Evolutionary conservation across 1,140 invertebrate genomes (phyloP).

Genomic region (Scaptomyza montana): DNA sequence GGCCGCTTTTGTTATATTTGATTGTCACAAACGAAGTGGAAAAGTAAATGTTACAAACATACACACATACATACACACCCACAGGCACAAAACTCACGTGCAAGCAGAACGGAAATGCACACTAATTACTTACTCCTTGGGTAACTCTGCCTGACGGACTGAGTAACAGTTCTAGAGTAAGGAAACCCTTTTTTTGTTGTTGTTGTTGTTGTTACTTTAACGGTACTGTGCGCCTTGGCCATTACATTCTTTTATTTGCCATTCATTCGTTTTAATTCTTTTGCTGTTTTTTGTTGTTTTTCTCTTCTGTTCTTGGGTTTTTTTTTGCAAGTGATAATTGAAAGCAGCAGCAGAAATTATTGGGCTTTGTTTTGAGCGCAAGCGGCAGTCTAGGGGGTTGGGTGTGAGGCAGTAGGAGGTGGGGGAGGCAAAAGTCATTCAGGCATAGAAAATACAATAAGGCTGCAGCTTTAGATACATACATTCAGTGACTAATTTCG

Average conservation of each 20-base stretch:
- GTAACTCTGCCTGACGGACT: constrained; percentile 11
- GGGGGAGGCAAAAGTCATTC: constrained; percentile 37
- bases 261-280: constrained; percentile 39
- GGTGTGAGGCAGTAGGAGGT: not conserved
- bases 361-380: constrained; percentile 44
- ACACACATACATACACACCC: constrained; percentile 27
- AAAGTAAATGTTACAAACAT: constrained; percentile 71
- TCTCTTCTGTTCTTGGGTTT: not conserved
- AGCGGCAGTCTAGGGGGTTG: not conserved
- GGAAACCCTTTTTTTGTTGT: not conserved
- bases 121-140: constrained; percentile 78
- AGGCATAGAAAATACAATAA: constrained; percentile 38
- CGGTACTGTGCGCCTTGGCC: constrained; percentile 35
- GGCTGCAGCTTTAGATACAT: constrained; percentile 6
- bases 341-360: constrained; percentile 56
- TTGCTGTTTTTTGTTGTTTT: constrained; percentile 12
- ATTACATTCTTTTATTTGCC: constrained; percentile 38
- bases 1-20: constrained; percentile 73
- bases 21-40: constrained; percentile 80
- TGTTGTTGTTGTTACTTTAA: not conserved
- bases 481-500: constrained; percentile 3
- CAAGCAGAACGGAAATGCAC: constrained; percentile 63
- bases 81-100: not conserved
- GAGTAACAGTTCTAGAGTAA: not conserved
- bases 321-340: constrained; percentile 61